Base-by-base conservation (phyloP, 2,113 vertebrate species). In the Coryphaenoides rupestris region DNA sequence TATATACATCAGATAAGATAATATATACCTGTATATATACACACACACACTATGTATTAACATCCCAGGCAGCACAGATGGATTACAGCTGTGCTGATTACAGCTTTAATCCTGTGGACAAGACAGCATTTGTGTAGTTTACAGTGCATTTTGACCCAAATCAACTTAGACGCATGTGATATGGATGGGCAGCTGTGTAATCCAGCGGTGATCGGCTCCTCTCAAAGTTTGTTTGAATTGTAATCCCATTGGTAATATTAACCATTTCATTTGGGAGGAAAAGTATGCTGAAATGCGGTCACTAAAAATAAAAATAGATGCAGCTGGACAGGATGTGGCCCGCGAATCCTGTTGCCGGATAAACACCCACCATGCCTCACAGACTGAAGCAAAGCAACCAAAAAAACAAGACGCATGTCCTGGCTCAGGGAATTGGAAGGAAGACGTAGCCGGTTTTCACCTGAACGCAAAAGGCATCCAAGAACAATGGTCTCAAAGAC, bases 111-210 rank as follows among this genome's bases (percentile, higher is more conserved):
- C 58, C 26, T 19, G 54, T 55, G 59, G 6, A 40, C 57, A 47
- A 67, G 14, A 62, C 60, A 77, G 68, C 55, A 64, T 68, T 65
- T 59, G 60, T 57, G 50, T 59, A 64, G 63, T 72, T 65, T 75
- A 70, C 46, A 58, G 61, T 68, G 81, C 52, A 73, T 82, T 80
- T 72, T 64, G 65, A 78, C 80, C 75, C 70, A 85, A 66, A 78
- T 80, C 82, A 58, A 65, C 58, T 80, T 74, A 76, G 57, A 73
- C 78, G 63, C 54, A 72, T 67, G 66, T 55, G 63, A 58, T 72
- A 61, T 62, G 68, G 56, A 60, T 70, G 65, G 73, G 68, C 72
- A 65, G 67, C 58, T 33, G 45, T 70, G 71, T 78, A 84, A 87
- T 86, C 79, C 77, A 66, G 22, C 56, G 62, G 76, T 70, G 73